Conservation (phyloP, 1,140 invertebrate species). For the Drosophila parvula region DNA sequence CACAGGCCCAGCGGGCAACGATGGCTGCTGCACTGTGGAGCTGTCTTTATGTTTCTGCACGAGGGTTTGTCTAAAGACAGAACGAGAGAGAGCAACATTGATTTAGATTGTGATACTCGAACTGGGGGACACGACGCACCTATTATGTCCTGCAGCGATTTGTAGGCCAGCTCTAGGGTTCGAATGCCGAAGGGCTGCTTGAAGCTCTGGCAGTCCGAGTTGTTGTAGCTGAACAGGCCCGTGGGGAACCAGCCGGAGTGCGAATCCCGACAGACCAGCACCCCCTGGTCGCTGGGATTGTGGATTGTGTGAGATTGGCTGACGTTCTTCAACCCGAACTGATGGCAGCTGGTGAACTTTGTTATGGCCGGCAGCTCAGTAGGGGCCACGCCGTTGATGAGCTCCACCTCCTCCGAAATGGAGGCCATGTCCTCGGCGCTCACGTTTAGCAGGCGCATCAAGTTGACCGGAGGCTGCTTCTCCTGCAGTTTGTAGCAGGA, state of each 20-base stretch:
- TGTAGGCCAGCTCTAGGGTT: conserved; percentile 64
- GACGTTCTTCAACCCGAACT: conserved; percentile 65
- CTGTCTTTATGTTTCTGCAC: conserved; percentile 39
- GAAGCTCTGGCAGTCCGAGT: conserved; percentile 76
- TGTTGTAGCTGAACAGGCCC: conserved; percentile 72
- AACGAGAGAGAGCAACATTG: not conserved
- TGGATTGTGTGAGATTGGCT: conserved; percentile 6
- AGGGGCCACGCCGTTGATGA: conserved; percentile 41
- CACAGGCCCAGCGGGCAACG: conserved; percentile 90
- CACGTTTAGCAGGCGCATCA: conserved; percentile 64
- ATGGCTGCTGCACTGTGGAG: conserved; percentile 84
- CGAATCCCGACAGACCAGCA: conserved; percentile 70
- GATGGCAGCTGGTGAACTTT: conserved; percentile 72
- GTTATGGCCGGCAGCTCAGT: conserved; percentile 54
- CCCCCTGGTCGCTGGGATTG: conserved; percentile 71
- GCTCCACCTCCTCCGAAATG: conserved; percentile 74
- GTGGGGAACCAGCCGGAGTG: conserved; percentile 76
- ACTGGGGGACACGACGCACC: conserved; percentile 34
- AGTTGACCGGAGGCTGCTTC: conserved; percentile 52
- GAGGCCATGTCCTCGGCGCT: conserved; percentile 75
- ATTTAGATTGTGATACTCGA: not conserved
- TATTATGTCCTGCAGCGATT: conserved; percentile 61
- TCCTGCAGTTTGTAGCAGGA: conserved; percentile 72
- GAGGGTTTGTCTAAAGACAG: conserved; percentile 49
- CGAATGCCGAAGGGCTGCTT: conserved; percentile 60